These are phyloP conservation scores for Nyctibius grandis DNA, from an alignment of 2,797 vertebrate species.

Conservation along the genomic window DNA sequence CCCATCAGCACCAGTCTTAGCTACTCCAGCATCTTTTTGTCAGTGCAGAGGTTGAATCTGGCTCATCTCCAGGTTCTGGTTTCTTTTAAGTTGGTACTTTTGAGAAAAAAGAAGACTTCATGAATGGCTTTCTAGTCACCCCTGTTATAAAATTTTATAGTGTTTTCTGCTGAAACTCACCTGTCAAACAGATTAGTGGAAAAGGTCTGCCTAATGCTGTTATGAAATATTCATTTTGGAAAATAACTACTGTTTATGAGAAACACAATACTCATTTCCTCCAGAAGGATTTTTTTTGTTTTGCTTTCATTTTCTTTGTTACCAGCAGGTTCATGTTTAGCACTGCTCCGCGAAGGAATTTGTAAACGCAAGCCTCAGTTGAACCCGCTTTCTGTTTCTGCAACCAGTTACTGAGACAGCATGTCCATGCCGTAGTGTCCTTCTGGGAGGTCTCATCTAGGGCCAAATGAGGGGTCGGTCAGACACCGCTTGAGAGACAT, in stretches of 20 bases:
- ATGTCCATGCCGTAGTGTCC: neutral
- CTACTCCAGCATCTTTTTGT: neutral
- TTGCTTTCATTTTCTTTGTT: conserved; percentile 2
- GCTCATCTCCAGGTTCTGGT: neutral
- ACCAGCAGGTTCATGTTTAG: neutral
- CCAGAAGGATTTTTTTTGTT: neutral
- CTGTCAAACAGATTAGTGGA: neutral
- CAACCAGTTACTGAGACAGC: neutral
- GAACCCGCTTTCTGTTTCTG: neutral
- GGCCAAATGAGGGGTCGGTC: neutral
- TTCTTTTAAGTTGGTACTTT: neutral
- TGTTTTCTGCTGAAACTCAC: neutral
- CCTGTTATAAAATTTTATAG: neutral
- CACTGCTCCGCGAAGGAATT: rapidly evolving
- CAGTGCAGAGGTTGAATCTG: neutral
- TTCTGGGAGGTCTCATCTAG: neutral
- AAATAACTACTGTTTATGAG: neutral
- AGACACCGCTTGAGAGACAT: neutral
- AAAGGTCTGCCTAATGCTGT: neutral
- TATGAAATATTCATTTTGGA: neutral
- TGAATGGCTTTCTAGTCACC: neutral
- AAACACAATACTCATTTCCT: neutral
- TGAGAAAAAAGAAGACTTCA: neutral
- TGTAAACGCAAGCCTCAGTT: neutral
- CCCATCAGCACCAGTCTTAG: neutral